Base-by-base conservation (phyloP, 92 coral and sea anemone genomes). In the Parazoanthus darwini region DNA sequence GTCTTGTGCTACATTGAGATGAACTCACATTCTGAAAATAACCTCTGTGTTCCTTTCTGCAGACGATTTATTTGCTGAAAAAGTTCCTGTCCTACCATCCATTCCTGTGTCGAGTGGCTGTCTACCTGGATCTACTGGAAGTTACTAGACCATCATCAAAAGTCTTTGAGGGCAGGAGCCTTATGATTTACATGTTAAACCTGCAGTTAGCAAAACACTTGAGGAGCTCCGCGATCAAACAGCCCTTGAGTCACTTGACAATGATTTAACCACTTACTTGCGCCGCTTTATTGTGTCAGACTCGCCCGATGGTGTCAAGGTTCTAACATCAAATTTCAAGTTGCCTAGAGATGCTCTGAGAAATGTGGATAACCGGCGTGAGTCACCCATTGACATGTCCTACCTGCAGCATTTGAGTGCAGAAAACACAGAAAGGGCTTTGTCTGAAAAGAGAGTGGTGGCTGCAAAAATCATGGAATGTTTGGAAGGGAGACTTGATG, bases 101-200 rank as follows among this genome's bases (percentile, higher is more conserved):
- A 6, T 54, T 76, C n/a, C 74, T 86, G 23, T 86, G 89, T 44
- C 48, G 82, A 23, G 82, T 75, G 76, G 89, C 82, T 39, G 70
- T 79, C 71, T 86, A 76, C 42, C 88, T 85, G 20, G 88, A 85
- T 72, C 79, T 85, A 33, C 43, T 67, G 65, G 88, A 85, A 67
- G 20, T 33, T 43, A 74, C 73, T 67, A 82, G 81, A 26, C 88
- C 81, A 35, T 72, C 88, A 7, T 86, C 83, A 29, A 75, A 75
- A 20, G 89, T 76, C 43, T 86, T 86, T 23, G 83, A 86, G 74
- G 83, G 82, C 29, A 36, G 39, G 38, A 29, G 77, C 15, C 74
- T 86, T 23, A 86, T 86, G 89, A 26, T 76, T 56, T 86, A 75
- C 46, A 85, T 35, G 88, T 85, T 51, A 42, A 72, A 46, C 67